Base-by-base conservation (phyloP, 2,888 invertebrate species). In the Drosophila gaucha region DNA sequence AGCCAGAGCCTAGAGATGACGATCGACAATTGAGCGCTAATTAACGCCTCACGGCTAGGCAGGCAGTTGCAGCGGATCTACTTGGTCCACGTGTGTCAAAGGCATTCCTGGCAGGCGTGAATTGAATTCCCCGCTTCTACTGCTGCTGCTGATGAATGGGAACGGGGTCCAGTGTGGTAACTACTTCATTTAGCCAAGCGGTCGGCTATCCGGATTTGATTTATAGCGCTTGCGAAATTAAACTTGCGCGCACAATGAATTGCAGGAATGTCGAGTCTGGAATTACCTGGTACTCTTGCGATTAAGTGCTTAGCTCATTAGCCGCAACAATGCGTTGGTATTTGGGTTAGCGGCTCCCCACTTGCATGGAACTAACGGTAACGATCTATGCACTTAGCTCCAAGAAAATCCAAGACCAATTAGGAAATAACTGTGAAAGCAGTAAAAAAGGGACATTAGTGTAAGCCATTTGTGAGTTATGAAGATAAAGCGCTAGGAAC, bases 21-120 rank as follows among this genome's bases (percentile, higher is more conserved):
- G 67, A 78, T 62, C 84, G 83, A 86, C 88, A 87, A 85, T 79
- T 79, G 86, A 55, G 77, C 87, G 83, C 87, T 87, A 85, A 87
- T 85, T 85, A 87, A 82, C 82, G 72, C 78, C 82, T 72, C 46
- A 28, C 64, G 51, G 20, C 38, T 26, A 12, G 5, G 5, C 26
- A 14, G 39, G n/a, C 22, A 14, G 16, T 10, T 5, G 4, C 38
- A n/a, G 28, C 3, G 36, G 28, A 44, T 41, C 30, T 36, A n/a
- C 24, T 31, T 43, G 59, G 31, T 47, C 47, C 50, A 59, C 59
- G 64, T 77, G 68, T 72, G 74, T 75, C 63, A 66, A 69, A 73
- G 76, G 66, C 65, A 84, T 84, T 84, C 77, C 71, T 70, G 57
- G 52, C 62, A 77, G 87, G 82, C 83, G 88, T 87, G 77, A 87